Percentiles rank a stretch among this genome's conserved stretches.
phyloP scores from a whole-genome alignment of 2,113 vertebrate species.

The Cephalophus harveyi region DNA sequence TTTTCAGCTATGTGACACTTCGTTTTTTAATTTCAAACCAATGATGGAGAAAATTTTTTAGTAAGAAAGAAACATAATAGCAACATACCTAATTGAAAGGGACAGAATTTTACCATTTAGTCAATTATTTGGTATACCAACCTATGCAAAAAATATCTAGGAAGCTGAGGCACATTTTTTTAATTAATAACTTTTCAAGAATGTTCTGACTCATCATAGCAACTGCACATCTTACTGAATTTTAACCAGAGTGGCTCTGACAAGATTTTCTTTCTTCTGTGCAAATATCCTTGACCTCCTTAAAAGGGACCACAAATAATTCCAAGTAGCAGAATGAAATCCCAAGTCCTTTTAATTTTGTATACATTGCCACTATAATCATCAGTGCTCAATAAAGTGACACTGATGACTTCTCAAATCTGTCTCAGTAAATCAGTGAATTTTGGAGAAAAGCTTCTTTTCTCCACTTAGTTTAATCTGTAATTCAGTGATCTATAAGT shows the following conservation, averaged over 20 bases:
- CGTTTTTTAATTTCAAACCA: background rate
- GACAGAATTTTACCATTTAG: background rate
- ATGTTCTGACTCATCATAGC: background rate
- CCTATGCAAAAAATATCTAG: background rate
- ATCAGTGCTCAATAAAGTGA: background rate
- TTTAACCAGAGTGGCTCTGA: conserved; percentile 9
- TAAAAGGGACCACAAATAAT: background rate
- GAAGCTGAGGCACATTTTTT: background rate
- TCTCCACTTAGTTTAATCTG: background rate
- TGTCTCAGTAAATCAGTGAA: conserved; percentile 36
- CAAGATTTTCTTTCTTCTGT: background rate
- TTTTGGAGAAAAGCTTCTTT: conserved; percentile 30
- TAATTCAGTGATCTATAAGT: conserved; percentile 19
- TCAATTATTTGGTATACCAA: background rate
- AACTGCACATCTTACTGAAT: background rate
- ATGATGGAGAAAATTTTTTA: background rate
- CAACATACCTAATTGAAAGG: background rate
- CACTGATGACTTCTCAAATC: conserved; percentile 12
- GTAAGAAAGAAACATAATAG: background rate
- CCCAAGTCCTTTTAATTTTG: background rate
- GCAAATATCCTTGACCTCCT: background rate
- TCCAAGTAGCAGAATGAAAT: conserved; percentile 10
- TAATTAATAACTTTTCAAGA: background rate
- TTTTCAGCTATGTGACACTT: background rate
- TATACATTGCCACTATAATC: background rate